Conservation (phyloP, 2,113 vertebrate genomes). For the Chrysochloris asiatica region DNA sequence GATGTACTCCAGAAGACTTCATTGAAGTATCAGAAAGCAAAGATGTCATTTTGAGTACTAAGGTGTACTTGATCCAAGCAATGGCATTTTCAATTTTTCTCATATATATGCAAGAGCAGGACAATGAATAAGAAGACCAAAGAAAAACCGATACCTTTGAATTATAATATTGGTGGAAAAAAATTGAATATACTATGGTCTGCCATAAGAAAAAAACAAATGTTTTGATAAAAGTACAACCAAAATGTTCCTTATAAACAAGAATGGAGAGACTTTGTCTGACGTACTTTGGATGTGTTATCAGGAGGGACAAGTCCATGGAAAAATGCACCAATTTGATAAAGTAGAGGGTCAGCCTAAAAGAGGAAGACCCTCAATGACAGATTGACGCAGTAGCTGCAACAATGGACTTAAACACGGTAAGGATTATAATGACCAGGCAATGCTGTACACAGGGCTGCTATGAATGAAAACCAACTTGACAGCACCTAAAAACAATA, state of each 20-base stretch:
- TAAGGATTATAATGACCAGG: neutral
- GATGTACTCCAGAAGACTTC: neutral
- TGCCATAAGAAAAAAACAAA: neutral
- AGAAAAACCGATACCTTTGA: neutral
- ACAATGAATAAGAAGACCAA: neutral
- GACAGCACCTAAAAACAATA: neutral
- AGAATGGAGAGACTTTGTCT: neutral
- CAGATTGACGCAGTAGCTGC: neutral
- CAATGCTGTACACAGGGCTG: neutral
- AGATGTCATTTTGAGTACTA: neutral
- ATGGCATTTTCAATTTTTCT: neutral
- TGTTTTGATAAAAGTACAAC: neutral
- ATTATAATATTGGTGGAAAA: neutral
- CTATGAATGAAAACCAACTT: neutral
- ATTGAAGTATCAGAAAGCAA: neutral
- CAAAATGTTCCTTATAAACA: neutral
- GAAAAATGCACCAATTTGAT: neutral
- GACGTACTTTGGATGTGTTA: neutral
- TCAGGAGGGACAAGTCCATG: neutral
- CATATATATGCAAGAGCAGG: neutral
- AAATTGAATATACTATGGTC: neutral
- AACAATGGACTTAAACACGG: neutral
- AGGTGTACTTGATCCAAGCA: neutral
- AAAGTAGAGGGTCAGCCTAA: neutral
- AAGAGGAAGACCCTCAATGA: neutral